These are phyloP conservation scores for Micrasema minimum DNA, from an alignment of 1,140 invertebrate genomes.

Conservation along the genomic window DNA sequence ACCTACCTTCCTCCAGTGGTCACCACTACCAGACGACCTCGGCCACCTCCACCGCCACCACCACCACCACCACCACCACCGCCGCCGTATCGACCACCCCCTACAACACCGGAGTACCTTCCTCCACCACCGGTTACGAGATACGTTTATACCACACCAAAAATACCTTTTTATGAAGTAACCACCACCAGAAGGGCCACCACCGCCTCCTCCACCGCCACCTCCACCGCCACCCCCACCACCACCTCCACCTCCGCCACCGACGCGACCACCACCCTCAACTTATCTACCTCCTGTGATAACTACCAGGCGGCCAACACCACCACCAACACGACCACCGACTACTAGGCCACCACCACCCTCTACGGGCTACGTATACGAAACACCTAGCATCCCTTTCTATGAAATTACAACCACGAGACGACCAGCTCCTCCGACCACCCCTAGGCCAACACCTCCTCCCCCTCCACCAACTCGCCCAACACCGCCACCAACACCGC, in stretches of 20 bases:
- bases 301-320: constrained; percentile 47
- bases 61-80: constrained; percentile 43
- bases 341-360: constrained; percentile 49
- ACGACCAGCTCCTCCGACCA: constrained; percentile 29
- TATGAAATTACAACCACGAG: constrained; percentile 4
- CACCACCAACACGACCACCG: constrained; percentile 50
- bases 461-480: constrained; percentile 20
- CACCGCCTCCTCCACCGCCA: not conserved
- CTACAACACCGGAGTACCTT: constrained; percentile 39
- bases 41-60: not conserved
- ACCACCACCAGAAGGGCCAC: constrained; percentile 10
- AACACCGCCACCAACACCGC: constrained; percentile 25
- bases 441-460: constrained; percentile 49
- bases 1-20: constrained; percentile 30
- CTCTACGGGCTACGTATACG: constrained; percentile 49
- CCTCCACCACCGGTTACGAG: constrained; percentile 38
- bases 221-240: constrained; percentile 30
- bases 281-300: constrained; percentile 47
- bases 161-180: constrained; percentile 20
- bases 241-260: constrained; percentile 34
- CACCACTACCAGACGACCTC: constrained; percentile 30
- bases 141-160: constrained; percentile 25
- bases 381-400: constrained; percentile 43
- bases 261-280: constrained; percentile 45
- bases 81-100: constrained; percentile 46